These are phyloP conservation scores for Pithecia hirsuta DNA, from an alignment of 2,797 vertebrate genomes.

Conservation along the genomic window DNA sequence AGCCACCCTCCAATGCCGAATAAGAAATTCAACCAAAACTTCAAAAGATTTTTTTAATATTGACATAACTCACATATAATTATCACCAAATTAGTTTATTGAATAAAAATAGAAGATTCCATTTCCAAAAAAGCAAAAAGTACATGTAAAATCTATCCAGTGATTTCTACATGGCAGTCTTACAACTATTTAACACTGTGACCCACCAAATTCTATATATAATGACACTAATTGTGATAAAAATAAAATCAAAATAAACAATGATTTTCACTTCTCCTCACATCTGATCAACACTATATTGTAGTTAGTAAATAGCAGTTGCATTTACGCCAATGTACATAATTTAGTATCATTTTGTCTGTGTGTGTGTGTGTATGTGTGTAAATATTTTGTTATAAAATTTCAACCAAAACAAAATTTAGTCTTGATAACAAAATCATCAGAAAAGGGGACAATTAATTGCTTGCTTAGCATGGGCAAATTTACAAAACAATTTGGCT, in stretches of 20 bases:
- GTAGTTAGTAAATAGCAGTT: neutral
- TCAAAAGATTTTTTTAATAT: conserved; percentile 12
- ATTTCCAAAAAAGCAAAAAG: conserved; percentile 6
- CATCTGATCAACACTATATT: neutral
- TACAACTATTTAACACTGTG: neutral
- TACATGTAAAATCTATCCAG: neutral
- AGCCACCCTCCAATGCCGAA: neutral
- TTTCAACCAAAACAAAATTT: neutral
- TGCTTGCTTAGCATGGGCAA: neutral
- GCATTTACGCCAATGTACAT: neutral
- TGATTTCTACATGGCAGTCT: neutral
- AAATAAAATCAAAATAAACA: conserved; percentile 40
- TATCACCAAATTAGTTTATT: conserved; percentile 11
- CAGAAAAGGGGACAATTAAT: neutral
- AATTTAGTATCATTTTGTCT: neutral
- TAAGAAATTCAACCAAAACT: neutral
- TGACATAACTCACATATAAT: neutral
- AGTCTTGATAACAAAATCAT: neutral
- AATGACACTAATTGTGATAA: neutral
- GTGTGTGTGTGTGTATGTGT: neutral
- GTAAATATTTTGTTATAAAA: neutral
- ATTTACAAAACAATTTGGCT: conserved; percentile 49
- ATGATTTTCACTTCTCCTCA: neutral
- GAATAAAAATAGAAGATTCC: neutral
- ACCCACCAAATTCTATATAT: neutral